Evolutionary conservation across 2,888 invertebrate genomes (phyloP), one percentile per base, ranked within the genome.

Genomic region (Apotomis turbidana): DNA sequence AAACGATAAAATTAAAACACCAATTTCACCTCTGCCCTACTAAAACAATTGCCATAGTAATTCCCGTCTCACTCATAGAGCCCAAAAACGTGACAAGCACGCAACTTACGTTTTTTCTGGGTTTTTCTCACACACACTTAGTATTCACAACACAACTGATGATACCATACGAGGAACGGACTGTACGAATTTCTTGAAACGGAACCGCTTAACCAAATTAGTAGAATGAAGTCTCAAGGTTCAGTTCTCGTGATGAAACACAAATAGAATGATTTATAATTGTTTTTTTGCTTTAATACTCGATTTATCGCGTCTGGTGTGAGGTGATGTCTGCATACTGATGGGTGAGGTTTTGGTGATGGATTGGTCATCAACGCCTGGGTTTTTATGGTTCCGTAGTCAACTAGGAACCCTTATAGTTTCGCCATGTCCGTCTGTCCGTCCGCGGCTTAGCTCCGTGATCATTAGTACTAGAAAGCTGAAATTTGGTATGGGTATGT

Each of bases 151-250:
- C 36, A 3, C 46, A 49, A 9, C 46, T 36, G n/a, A 66, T 57
- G 66, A 66, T 66, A 57, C 66, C 55, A 55, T 89, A 87, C 86
- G 80, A 82, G 83, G 86, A 87, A 87, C 82, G 80, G 79, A 82
- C 84, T 80, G 81, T 81, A 59, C 49, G n/a, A 57, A 84, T 88
- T 89, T 85, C 84, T 76, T 87, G 88, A 87, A 90, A 82, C 84
- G 83, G 86, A 85, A 86, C 85, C 81, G 76, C 76, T 81, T 80
- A 79, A 78, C 80, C 84, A 87, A 90, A 87, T 91, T 86, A 85
- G 66, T 27, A 46, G 66, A 66, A 66, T 46, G 84, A 80, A 84
- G 77, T 81, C 82, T 86, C 90, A 89, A 90, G 90, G 89, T 80
- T 83, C 75, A 68, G 55, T 87, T 86, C 86, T 83, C 70, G 81